These are phyloP conservation scores for Lates calcarifer DNA, from an alignment of 2,113 vertebrate species.

Conservation along the genomic window DNA sequence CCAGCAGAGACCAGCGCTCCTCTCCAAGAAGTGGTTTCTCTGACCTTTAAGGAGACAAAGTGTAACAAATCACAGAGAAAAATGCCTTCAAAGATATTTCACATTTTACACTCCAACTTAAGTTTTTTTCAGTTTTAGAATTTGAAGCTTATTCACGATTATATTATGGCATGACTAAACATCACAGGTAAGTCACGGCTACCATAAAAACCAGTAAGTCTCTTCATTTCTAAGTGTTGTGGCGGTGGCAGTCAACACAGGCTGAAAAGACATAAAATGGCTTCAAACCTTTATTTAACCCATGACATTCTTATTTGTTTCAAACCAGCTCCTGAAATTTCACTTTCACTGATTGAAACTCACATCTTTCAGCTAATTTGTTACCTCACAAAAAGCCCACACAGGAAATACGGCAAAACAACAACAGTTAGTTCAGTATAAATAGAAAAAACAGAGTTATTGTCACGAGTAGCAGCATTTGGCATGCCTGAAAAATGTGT, in stretches of 20 bases:
- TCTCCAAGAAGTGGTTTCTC: not conserved
- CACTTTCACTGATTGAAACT: too few relatives aligned
- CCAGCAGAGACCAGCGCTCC: not conserved
- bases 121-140: not conserved
- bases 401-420: not conserved
- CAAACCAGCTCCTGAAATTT: too few relatives aligned
- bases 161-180: not conserved
- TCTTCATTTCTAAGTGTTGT: not conserved
- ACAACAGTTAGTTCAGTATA: conserved; percentile 4
- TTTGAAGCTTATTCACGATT: not conserved
- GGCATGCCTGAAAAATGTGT: conserved; percentile 12
- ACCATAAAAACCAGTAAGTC: not conserved
- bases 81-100: not conserved
- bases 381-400: not conserved
- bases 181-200: conserved; percentile 12
- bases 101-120: not conserved
- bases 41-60: conserved; percentile 24
- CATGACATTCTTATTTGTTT: too few relatives aligned
- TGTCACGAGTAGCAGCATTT: conserved; percentile 5
- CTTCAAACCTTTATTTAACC: not conserved
- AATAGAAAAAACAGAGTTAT: conserved; percentile 2
- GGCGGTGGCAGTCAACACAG: not conserved
- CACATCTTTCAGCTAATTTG: too few relatives aligned
- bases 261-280: not conserved
- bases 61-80: not conserved